phyloP scores from a whole-genome alignment of 1,140 invertebrate genomes.

The Lutraria rhynchaena region DNA sequence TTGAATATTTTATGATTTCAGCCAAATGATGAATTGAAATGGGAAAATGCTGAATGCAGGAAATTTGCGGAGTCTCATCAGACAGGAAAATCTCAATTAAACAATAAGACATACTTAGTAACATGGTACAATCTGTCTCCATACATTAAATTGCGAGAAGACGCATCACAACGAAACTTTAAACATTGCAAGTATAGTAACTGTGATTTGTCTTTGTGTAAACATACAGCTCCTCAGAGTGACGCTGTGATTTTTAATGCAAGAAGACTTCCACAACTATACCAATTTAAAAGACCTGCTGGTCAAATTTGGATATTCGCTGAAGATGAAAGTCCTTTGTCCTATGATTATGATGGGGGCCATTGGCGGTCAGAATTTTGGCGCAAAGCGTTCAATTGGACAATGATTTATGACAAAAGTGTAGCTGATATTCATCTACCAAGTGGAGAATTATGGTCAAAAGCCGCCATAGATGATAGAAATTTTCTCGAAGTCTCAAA shows the following conservation, averaged over 20 bases:
- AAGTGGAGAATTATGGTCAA: slow-evolving; percentile 12
- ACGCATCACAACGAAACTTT: neutral
- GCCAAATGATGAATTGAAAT: too few relatives aligned
- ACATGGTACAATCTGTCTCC: slow-evolving; percentile 8
- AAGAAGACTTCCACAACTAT: neutral
- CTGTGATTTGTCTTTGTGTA: slow-evolving; percentile 9
- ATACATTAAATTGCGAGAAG: neutral
- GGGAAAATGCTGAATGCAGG: too few relatives aligned
- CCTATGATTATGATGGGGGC: slow-evolving; percentile 5
- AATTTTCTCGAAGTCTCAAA: neutral
- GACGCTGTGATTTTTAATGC: slow-evolving; percentile 40
- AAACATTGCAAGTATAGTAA: slow-evolving; percentile 24
- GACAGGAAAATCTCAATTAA: too few relatives aligned
- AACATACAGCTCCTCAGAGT: neutral
- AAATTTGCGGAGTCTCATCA: too few relatives aligned
- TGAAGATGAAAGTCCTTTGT: slow-evolving; percentile 15
- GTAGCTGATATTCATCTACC: slow-evolving; percentile 27
- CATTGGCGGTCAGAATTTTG: slow-evolving; percentile 2
- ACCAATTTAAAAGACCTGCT: neutral
- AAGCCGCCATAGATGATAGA: neutral
- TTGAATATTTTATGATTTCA: too few relatives aligned
- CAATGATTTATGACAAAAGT: slow-evolving; percentile 31
- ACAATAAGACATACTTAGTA: slow-evolving; percentile 10
- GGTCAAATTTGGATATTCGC: slow-evolving; percentile 44
- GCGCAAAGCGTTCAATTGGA: slow-evolving; percentile 37